These are phyloP conservation scores for Drosophila parabipectinata DNA, from an alignment of 1,140 invertebrate species.

Conservation along the genomic window DNA sequence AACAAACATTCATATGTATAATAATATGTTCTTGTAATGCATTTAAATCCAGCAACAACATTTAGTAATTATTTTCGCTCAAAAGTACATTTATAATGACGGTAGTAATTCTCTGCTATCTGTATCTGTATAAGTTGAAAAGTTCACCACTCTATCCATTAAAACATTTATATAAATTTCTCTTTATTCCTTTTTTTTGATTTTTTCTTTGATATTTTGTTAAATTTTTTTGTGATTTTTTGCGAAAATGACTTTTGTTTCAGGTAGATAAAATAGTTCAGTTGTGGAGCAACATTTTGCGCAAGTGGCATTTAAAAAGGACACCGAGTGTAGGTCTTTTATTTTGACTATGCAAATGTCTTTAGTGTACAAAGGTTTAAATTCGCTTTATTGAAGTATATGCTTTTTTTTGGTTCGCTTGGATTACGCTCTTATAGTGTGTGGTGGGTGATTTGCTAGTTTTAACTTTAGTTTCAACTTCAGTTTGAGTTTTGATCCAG, in stretches of 20 bases:
- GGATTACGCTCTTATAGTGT: constrained; percentile 6
- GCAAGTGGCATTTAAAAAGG: constrained; percentile 64
- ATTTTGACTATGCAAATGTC: constrained; percentile 74
- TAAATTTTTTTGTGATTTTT: constrained; percentile 35
- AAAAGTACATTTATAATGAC: constrained; percentile 43
- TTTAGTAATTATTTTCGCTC: constrained; percentile 49
- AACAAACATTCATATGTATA: constrained; percentile 58
- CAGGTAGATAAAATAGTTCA: constrained; percentile 71
- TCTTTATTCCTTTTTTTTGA: constrained; percentile 31
- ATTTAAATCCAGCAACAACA: constrained; percentile 58
- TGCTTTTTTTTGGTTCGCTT: constrained; percentile 18
- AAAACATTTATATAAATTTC: constrained; percentile 69
- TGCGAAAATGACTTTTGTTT: constrained; percentile 23
- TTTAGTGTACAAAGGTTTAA: constrained; percentile 59
- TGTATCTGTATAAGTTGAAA: constrained; percentile 63
- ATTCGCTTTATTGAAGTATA: constrained; percentile 49
- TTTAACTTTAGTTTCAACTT: constrained; percentile 49
- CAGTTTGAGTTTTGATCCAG: constrained; percentile 48
- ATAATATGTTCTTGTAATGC: constrained; percentile 46
- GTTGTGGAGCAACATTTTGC: constrained; percentile 42
- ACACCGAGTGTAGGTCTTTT: constrained; percentile 68
- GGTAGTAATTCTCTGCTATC: constrained; percentile 34
- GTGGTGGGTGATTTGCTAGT: constrained; percentile 55
- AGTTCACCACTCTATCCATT: constrained; percentile 68
- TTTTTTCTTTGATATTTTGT: constrained; percentile 45